A percentile compares a stretch with the other conserved stretches of the same genome.
Conservation (phyloP, 2,797 vertebrate genomes). For the Ataeniobius toweri region DNA sequence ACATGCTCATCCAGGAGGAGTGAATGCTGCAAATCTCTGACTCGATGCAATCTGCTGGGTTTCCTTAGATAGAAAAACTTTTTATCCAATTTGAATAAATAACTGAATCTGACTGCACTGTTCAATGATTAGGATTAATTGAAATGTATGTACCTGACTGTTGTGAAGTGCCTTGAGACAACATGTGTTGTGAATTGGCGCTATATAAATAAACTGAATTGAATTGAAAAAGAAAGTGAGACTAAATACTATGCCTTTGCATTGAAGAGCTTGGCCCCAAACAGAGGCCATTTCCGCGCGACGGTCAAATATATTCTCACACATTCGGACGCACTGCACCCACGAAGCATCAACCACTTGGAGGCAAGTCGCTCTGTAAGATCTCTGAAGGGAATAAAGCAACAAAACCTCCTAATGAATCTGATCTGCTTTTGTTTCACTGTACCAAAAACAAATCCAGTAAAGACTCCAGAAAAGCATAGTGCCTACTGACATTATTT, state of each 20-base stretch:
- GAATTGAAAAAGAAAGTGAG: not conserved
- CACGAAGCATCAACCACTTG: constrained; percentile 90
- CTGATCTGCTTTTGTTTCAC: not conserved
- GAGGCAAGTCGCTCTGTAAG: constrained; percentile 83
- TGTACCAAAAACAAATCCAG: not conserved
- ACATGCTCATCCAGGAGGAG: no score
- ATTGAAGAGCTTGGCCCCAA: constrained; percentile 92
- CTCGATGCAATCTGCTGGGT: no score
- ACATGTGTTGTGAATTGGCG: no score
- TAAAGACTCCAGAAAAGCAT: not conserved
- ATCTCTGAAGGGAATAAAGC: constrained; percentile 75
- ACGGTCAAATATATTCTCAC: constrained; percentile 93
- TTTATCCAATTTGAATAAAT: no score
- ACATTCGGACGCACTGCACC: constrained; percentile 89
- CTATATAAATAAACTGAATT: no score
- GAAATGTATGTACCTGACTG: no score
- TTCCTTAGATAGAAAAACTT: no score
- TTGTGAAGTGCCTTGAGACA: no score
- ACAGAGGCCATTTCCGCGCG: constrained; percentile 93
- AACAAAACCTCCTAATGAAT: not conserved
- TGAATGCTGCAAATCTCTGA: no score
- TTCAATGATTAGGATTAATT: no score
- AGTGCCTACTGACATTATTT: not conserved
- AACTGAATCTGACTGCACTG: no score
- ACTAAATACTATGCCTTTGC: constrained; percentile 82